phyloP scores from a whole-genome alignment of 1,140 invertebrate genomes.

The Cylas formicarius region DNA sequence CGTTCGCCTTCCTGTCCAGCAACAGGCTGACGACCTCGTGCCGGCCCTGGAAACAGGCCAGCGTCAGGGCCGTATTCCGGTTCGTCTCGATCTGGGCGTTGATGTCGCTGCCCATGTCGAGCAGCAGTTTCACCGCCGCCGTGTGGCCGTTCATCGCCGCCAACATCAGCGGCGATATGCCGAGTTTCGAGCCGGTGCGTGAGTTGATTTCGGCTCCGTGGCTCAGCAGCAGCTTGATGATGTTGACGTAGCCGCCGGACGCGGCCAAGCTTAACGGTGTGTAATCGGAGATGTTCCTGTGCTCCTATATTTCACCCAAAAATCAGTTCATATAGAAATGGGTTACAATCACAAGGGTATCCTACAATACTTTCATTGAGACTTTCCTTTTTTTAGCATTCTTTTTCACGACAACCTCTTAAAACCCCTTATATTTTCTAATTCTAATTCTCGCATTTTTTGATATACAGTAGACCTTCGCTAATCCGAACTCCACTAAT shows the following conservation, averaged over 20 bases:
- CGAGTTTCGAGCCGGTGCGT: slow-evolving; percentile 88
- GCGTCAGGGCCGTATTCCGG: slow-evolving; percentile 94
- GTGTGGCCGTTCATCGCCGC: slow-evolving; percentile 99
- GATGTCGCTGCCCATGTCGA: slow-evolving; percentile 98
- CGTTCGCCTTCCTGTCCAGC: slow-evolving; percentile 94
- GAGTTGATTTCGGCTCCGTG: slow-evolving; percentile 98
- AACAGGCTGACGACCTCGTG: slow-evolving; percentile 96
- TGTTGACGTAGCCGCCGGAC: slow-evolving; percentile 97
- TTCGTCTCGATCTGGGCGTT: slow-evolving; percentile 99
- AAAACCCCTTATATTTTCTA: too few species aligned
- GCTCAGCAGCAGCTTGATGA: slow-evolving; percentile 88
- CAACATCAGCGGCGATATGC: slow-evolving; percentile 97
- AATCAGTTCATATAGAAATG: too few species aligned
- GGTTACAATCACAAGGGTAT: too few species aligned
- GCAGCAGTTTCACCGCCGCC: slow-evolving; percentile 76
- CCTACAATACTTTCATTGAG: too few species aligned
- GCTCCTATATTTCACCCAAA: slow-evolving; percentile 99
- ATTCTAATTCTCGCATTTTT: too few species aligned
- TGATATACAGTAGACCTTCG: too few species aligned
- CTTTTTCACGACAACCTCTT: too few species aligned
- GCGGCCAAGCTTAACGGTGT: slow-evolving; percentile 96
- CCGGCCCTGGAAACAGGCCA: slow-evolving; percentile 98
- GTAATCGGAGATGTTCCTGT: slow-evolving; percentile 98
- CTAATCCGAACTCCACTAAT: too few species aligned
- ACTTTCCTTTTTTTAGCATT: too few species aligned